Base-by-base conservation (phyloP, 2,797 vertebrate species). In the Rhyacichthys aspro region DNA sequence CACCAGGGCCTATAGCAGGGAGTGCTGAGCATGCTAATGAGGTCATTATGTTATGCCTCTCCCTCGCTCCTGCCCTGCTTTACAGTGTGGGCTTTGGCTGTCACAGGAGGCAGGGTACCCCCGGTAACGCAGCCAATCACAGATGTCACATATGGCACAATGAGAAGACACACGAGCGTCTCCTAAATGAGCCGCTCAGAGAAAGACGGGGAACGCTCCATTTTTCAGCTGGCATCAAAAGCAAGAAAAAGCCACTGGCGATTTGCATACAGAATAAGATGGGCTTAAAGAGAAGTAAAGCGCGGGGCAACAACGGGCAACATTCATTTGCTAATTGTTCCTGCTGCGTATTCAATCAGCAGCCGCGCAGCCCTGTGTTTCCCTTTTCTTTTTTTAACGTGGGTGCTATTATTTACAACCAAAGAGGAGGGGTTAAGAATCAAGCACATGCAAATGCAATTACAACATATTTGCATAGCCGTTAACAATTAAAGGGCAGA, bases 1-100 rank as follows among this genome's bases (percentile, higher is more conserved):
- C 89, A 84, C 84, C 82, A 70, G 86, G 91, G 90, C 90, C 91
- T 90, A 92, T 86, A 82, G 84, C 79, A 67, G 87, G 70, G 86
- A 91, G 89, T 87, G 87, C 85, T 70, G 88, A 81, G 91, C 91
- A 93, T 93, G 90, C 88, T 94, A 93, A 94, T 93, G 89, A 93
- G 92, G 88, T 92, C 90, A 94, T 94, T 93, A 94, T 93, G 79
- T 88, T 85, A 86, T 85, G 87, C 83, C 83, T 83, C 82, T 88
- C 79, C 79, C 81, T 81, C 66, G 34, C 79, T 81, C 83, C 69
- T 62, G 70, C 78, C 83, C 83, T 63, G 70, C 78, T 87, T 90
- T 90, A 91, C 89, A 89, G 91, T 89, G 85, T 72, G 84, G 87
- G 91, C 90, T 91, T 85, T 87, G 89, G 81, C 79, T 91, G 84